Evolutionary conservation across 35 echinoderm and acorn worm genomes (phyloP).

Genomic region (Anneissia japonica): DNA sequence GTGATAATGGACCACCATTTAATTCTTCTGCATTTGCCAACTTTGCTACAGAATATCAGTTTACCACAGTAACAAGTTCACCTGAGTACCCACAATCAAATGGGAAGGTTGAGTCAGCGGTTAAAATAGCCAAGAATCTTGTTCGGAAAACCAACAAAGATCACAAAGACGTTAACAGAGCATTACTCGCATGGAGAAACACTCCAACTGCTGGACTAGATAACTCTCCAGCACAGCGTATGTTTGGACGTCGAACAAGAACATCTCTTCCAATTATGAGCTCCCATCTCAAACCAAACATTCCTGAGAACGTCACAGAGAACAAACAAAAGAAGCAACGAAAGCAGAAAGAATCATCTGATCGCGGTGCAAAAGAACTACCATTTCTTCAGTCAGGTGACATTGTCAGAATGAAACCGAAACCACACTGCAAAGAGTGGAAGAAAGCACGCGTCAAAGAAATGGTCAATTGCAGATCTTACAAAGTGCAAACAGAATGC

Average conservation of each 20-base stretch:
- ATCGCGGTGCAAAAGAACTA: too few species aligned
- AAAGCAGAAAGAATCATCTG: too few species aligned
- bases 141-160: conserved; percentile 16
- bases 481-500: too few species aligned
- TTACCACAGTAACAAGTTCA: conserved; percentile 5
- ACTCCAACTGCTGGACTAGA: conserved; percentile 34
- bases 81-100: conserved; percentile 4
- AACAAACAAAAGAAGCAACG: too few species aligned
- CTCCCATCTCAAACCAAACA: background rate
- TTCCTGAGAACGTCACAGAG: too few species aligned
- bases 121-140: conserved; percentile 16
- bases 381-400: too few species aligned
- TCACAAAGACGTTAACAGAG: conserved; percentile 23
- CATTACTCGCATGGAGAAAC: conserved; percentile 44
- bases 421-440: too few species aligned
- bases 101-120: conserved; percentile 11
- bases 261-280: conserved; percentile 9
- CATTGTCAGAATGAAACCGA: too few species aligned
- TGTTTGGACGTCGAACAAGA: conserved; percentile 31
- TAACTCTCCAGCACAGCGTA: conserved; percentile 29
- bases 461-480: too few species aligned
- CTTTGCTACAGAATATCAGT: conserved; percentile 14
- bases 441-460: too few species aligned
- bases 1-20: conserved; percentile 23
- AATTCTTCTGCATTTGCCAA: conserved; percentile 6